Base-by-base conservation (phyloP, 2,888 invertebrate genomes). In the Ormyrus labotus region DNA sequence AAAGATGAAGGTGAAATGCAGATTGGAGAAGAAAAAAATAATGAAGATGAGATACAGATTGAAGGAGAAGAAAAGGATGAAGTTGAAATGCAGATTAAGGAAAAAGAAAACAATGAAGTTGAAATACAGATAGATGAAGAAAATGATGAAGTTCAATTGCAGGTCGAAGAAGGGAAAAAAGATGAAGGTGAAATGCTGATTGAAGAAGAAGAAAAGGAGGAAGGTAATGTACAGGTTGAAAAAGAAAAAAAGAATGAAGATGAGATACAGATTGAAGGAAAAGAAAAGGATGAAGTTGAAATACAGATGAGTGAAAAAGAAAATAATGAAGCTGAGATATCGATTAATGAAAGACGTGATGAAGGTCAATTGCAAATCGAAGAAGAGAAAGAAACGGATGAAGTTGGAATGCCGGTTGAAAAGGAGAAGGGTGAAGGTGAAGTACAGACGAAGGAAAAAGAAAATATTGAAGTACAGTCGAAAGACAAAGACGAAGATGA, bases 31-130 rank as follows among this genome's bases (percentile, higher is more conserved):
- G 11, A 75, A 7, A 82, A 13, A 63, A 58, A 61, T 45, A 34
- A 71, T 51, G 34, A 71, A 51, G 47, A 34, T 65, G 55, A 61
- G 11, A 53, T 11, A 1, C 19, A 19, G 60, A 47, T 13, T 57
- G 55, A 73, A 1, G 51, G 81, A n/a, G 50, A 72, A 55, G 78
- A 6, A 68, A 65, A 47, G 19, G 4, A 45, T 45, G 45, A 61
- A 64, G 13, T 48, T 48, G 48, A 64, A 11, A 11, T 9, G 47
- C n/a, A 64, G 11, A 64, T 1, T 2, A 6, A 64, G 34, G 51
- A 63, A 55, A 55, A 53, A n/a, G 50, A 53, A 19, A 53, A 78
- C 51, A 60, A 72, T 45, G 57, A 73, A 9, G 50, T 47, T 45
- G 50, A 74, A 58, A 19, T 0, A n/a, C 60, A 57, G 34, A 71